These are phyloP conservation scores for Ochropleura plecta DNA, from an alignment of 2,888 invertebrate genomes.

Conservation along the genomic window DNA sequence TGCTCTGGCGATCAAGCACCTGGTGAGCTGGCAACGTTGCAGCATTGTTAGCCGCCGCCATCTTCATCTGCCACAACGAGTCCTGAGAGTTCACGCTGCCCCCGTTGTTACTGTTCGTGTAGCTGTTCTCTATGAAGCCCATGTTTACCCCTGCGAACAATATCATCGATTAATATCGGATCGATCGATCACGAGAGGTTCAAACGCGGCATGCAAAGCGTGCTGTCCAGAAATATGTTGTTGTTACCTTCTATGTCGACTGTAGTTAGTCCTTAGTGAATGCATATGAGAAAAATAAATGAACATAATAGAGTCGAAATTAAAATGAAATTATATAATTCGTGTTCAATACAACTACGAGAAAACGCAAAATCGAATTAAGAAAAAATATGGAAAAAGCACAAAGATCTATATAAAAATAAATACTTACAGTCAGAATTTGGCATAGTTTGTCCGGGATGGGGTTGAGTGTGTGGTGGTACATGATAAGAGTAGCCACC, in stretches of 20 bases:
- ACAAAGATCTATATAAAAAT: neutral
- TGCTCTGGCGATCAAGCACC: conserved; percentile 92
- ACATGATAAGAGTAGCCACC: conserved; percentile 96
- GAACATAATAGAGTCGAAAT: conserved; percentile 63
- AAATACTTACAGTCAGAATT: conserved; percentile 94
- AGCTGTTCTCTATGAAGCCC: conserved; percentile 97
- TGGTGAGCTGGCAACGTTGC: conserved; percentile 89
- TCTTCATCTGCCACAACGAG: conserved; percentile 98
- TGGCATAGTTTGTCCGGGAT: conserved; percentile 92
- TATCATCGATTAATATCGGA: conserved; percentile 7
- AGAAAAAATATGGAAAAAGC: conserved; percentile 5
- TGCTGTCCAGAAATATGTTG: conserved; percentile 48
- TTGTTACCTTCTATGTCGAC: conserved; percentile 77
- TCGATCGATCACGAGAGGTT: neutral
- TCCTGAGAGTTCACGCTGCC: conserved; percentile 98
- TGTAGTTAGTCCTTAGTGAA: conserved; percentile 78
- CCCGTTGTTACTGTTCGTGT: conserved; percentile 98
- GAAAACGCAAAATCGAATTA: conserved; percentile 20
- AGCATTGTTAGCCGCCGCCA: conserved; percentile 94
- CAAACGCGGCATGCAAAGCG: conserved; percentile 59
- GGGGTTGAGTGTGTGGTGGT: conserved; percentile 92
- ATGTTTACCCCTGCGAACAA: conserved; percentile 93
- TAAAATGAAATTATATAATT: conserved; percentile 59
- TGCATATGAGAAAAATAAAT: conserved; percentile 73
- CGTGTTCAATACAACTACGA: conserved; percentile 26